These are phyloP conservation scores for Synergus gifuensis DNA, from an alignment of 2,888 invertebrate genomes.

Conservation along the genomic window DNA sequence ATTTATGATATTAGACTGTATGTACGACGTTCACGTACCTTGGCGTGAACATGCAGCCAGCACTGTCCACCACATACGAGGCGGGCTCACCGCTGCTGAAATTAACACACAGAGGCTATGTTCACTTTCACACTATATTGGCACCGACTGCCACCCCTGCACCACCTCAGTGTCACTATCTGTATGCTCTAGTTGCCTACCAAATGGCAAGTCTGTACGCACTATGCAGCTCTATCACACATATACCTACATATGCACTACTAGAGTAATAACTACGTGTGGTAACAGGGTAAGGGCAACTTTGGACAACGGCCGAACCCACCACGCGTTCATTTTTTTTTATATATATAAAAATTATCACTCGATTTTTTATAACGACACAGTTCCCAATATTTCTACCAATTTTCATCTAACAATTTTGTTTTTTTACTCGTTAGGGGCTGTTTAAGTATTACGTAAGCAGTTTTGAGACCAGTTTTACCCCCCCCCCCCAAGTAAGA, in stretches of 20 bases:
- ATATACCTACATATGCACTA: constrained; percentile 37
- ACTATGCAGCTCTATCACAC: constrained; percentile 31
- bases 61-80: constrained; percentile 78
- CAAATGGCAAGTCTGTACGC: constrained; percentile 30
- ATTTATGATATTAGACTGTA: constrained; percentile 44
- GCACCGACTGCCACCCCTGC: constrained; percentile 58
- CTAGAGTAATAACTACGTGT: constrained; percentile 49
- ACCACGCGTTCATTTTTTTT: constrained; percentile 34
- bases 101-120: constrained; percentile 67
- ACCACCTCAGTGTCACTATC: constrained; percentile 58
- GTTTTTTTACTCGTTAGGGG: neutral
- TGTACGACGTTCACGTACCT: constrained; percentile 78
- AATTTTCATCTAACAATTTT: neutral
- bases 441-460: no score
- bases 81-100: constrained; percentile 77
- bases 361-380: neutral
- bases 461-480: no score
- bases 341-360: neutral
- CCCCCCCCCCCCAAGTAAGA: no score
- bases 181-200: constrained; percentile 40
- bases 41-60: constrained; percentile 79
- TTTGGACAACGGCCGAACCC: constrained; percentile 58
- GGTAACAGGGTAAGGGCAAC: constrained; percentile 62
- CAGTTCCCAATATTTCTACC: neutral
- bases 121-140: constrained; percentile 67